These are phyloP conservation scores for Villa cingulata DNA, from an alignment of 2,888 invertebrate species.

Conservation along the genomic window DNA sequence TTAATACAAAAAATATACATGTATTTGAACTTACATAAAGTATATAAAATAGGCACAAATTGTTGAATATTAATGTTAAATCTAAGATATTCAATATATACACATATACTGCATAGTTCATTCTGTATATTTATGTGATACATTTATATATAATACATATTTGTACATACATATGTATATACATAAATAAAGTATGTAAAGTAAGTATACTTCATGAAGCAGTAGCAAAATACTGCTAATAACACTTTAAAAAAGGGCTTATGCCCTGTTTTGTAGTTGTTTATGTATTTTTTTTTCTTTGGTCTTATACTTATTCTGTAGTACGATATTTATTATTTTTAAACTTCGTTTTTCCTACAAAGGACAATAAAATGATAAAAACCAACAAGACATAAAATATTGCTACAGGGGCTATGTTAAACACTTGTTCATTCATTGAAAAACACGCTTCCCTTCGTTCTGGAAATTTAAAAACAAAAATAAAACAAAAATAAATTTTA, in stretches of 20 bases:
- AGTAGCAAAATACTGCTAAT: slow-evolving; percentile 6
- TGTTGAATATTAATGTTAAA: not conserved
- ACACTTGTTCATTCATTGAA: slow-evolving; percentile 8
- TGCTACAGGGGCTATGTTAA: slow-evolving; percentile 10
- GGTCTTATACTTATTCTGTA: no score
- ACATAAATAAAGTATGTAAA: no score
- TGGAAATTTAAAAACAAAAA: not conserved
- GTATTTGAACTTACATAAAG: no score
- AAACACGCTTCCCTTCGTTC: slow-evolving; percentile 10
- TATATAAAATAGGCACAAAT: not conserved
- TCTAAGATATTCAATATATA: no score
- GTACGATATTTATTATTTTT: no score
- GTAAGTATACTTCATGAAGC: not conserved
- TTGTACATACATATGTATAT: no score
- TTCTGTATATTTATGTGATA: no score
- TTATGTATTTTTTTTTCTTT: no score
- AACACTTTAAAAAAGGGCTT: slow-evolving; percentile 1
- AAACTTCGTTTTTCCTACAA: not conserved
- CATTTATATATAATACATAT: no score
- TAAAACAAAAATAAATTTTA: no score
- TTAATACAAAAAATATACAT: no score
- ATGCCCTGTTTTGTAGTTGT: not conserved
- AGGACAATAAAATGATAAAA: slow-evolving; percentile 5
- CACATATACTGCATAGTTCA: no score
- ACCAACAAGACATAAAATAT: slow-evolving; percentile 8